phyloP scores from a whole-genome alignment of 1,140 invertebrate genomes.

The Marisa cornuarietis region DNA sequence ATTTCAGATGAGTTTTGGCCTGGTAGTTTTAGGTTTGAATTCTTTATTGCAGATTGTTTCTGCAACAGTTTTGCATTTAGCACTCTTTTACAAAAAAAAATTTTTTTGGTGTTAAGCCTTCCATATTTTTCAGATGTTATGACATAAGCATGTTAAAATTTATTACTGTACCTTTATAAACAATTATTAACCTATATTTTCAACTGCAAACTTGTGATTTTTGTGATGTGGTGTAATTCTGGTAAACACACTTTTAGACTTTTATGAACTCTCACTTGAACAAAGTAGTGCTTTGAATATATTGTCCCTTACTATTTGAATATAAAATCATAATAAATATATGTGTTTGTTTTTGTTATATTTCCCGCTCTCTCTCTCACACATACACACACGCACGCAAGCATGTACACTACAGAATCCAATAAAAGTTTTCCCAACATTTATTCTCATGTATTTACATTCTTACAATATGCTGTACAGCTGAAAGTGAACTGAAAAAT shows the following conservation, averaged over 20 bases:
- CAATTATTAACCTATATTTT: constrained; percentile 22
- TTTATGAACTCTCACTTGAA: constrained; percentile 22
- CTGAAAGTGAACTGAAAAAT: no score
- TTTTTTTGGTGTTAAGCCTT: neutral
- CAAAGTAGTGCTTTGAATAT: constrained; percentile 32
- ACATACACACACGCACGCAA: no score
- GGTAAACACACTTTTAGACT: constrained; percentile 19
- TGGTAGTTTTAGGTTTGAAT: no score
- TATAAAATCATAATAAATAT: constrained; percentile 11
- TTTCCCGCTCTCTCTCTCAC: no score
- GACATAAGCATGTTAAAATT: neutral
- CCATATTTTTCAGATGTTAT: no score
- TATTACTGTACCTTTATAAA: constrained; percentile 9
- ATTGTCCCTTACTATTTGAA: constrained; percentile 29
- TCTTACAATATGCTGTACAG: no score
- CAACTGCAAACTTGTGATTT: constrained; percentile 19
- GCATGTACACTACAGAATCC: no score
- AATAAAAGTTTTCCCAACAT: no score
- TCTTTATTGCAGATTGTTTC: neutral
- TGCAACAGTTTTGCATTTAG: neutral
- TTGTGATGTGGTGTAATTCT: constrained; percentile 26
- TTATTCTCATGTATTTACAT: no score
- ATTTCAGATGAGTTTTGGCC: no score
- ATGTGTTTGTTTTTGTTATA: neutral
- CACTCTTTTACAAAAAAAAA: neutral